These are phyloP conservation scores for Coilia nasus DNA, from an alignment of 2,797 vertebrate species.

Conservation along the genomic window DNA sequence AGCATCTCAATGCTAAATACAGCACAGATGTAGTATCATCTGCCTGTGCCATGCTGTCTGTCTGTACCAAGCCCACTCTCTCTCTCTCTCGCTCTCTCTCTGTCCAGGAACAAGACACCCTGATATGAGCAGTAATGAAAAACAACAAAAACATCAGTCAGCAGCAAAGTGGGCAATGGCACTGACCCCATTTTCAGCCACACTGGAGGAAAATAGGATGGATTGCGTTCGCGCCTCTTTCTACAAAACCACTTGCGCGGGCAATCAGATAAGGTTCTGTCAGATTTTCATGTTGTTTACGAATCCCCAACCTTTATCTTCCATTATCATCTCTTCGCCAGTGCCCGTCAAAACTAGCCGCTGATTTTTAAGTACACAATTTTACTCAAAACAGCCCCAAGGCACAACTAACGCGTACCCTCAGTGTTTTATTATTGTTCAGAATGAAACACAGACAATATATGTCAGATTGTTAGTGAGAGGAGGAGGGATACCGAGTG, in stretches of 20 bases:
- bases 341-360: background rate
- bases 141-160: slow-evolving; percentile 20
- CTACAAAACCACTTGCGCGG: background rate
- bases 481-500: slow-evolving; percentile 10
- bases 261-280: slow-evolving; percentile 19
- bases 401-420: background rate
- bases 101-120: background rate
- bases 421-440: background rate
- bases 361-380: background rate
- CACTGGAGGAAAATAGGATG: background rate
- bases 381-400: slow-evolving; percentile 4
- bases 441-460: background rate
- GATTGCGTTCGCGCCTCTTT: background rate
- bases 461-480: background rate
- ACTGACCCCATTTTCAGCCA: slow-evolving; percentile 11
- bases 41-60: slow-evolving; percentile 11
- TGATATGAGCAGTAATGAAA: background rate
- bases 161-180: slow-evolving; percentile 6
- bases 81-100: background rate
- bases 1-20: background rate
- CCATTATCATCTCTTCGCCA: background rate
- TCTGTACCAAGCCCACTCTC: background rate
- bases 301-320: background rate
- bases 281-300: slow-evolving; percentile 17
- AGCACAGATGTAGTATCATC: slow-evolving; percentile 13